Evolutionary conservation across 2,888 invertebrate genomes (phyloP).

Genomic region (Platycheirus albimanus): DNA sequence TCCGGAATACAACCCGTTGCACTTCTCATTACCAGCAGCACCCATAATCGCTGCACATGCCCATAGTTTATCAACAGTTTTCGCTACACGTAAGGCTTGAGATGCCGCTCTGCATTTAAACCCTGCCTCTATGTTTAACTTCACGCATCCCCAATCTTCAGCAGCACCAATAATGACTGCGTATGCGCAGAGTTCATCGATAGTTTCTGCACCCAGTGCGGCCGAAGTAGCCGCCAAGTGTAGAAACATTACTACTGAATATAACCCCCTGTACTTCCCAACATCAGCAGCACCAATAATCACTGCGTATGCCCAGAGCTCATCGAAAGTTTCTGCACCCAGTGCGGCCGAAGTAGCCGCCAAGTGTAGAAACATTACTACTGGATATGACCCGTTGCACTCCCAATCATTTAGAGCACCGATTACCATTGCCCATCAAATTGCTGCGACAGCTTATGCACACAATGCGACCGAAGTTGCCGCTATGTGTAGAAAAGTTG

Average conservation of each 20-base stretch:
- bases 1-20: neutral
- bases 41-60: neutral
- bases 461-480: neutral
- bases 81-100: no score
- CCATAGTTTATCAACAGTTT: no score
- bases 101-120: no score
- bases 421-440: no score
- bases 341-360: constrained; percentile 15
- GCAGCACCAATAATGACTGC: neutral
- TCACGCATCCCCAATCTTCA: neutral
- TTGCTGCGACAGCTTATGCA: no score
- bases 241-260: neutral
- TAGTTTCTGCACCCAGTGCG: neutral
- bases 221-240: neutral
- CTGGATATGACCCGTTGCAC: neutral
- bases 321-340: neutral
- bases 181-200: neutral
- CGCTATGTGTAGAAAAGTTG: neutral
- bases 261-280: neutral
- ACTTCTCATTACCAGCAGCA: neutral
- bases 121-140: no score
- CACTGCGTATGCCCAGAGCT: neutral
- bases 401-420: neutral
- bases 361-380: neutral
- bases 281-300: neutral